These are phyloP conservation scores for Daubentonia madagascariensis DNA, from an alignment of 2,113 vertebrate species.

Conservation along the genomic window DNA sequence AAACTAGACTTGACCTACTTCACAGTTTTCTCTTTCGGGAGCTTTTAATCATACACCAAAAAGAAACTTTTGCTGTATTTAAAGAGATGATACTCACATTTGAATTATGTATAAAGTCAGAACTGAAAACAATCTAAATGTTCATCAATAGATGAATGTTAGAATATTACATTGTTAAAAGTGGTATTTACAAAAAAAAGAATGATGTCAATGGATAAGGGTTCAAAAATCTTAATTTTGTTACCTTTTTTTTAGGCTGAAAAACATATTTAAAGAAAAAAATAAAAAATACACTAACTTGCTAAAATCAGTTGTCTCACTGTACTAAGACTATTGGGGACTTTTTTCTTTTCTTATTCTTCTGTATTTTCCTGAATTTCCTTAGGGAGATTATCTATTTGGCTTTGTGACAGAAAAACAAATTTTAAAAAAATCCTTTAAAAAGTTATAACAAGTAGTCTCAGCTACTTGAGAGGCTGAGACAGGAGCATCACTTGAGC, in stretches of 20 bases:
- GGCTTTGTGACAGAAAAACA: background rate
- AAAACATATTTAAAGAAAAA: background rate
- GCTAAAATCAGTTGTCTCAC: background rate
- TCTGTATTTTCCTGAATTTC: background rate
- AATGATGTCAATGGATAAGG: background rate
- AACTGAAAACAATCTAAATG: constrained; percentile 11
- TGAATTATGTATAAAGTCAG: background rate
- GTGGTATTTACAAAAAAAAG: background rate
- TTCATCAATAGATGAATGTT: background rate
- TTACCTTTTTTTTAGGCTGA: background rate
- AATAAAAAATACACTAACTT: background rate
- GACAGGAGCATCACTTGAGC: too few relatives aligned
- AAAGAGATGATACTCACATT: background rate
- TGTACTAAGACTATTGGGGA: background rate
- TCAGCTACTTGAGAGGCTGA: too few relatives aligned
- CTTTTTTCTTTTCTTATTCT: background rate
- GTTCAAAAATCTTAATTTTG: background rate
- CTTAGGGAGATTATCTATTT: constrained; percentile 7
- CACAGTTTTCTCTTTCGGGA: background rate
- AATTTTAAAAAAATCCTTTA: background rate
- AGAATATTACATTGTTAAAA: background rate
- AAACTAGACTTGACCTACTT: background rate
- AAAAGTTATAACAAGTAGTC: too few relatives aligned
- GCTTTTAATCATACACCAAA: background rate
- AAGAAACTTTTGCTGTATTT: background rate